Evolutionary conservation across 2,113 vertebrate species (phyloP).

Genomic region (Oxyruncus cristatus): DNA sequence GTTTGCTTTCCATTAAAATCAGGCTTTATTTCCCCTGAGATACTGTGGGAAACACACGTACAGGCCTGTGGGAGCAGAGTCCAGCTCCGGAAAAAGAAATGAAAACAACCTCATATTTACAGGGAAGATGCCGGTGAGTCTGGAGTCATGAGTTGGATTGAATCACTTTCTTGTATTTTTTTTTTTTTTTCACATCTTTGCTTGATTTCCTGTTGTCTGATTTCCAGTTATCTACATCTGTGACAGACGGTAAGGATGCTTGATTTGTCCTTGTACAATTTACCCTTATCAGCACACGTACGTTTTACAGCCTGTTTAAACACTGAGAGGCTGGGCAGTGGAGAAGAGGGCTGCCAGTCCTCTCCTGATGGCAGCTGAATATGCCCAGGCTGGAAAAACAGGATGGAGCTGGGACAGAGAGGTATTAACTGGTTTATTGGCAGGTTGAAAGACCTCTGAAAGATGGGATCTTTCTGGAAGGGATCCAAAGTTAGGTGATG

Average conservation of each 20-base stretch:
- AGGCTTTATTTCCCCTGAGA: background rate
- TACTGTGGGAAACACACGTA: background rate
- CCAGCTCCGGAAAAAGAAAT: constrained; percentile 26
- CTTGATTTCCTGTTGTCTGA: background rate
- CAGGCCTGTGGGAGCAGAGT: background rate
- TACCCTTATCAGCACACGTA: background rate
- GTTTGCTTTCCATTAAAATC: background rate
- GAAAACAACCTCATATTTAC: background rate
- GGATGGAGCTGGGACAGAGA: background rate
- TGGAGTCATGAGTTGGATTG: background rate
- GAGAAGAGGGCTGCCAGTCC: background rate
- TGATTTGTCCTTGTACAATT: background rate
- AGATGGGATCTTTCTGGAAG: background rate
- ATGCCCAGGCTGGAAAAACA: background rate
- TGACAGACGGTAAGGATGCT: background rate
- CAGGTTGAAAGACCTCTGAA: background rate
- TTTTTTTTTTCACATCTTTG: background rate
- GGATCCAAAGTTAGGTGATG: background rate
- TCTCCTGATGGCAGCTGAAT: background rate
- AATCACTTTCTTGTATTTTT: background rate
- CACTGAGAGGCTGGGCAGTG: background rate
- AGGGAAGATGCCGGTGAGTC: background rate
- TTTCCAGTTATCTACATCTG: background rate
- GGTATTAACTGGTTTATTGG: background rate
- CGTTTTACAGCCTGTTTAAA: background rate